Conservation (phyloP, 2,113 vertebrate genomes). For the Nothoprocta pentlandii region DNA sequence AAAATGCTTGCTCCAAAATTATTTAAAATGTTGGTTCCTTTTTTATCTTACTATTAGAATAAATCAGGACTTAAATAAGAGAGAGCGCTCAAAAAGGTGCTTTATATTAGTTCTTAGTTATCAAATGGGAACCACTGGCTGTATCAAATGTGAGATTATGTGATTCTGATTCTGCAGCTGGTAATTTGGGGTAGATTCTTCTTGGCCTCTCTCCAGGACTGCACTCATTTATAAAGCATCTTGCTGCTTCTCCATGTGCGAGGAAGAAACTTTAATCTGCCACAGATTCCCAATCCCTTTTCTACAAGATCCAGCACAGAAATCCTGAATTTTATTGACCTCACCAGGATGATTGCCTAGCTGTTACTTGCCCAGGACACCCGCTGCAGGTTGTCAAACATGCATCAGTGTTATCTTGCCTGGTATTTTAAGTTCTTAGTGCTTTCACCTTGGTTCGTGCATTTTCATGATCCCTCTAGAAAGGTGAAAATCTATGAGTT, state of each 20-base stretch:
- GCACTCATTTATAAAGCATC: neutral
- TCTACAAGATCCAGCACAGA: neutral
- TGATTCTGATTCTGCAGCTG: neutral
- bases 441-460: neutral
- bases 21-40: neutral
- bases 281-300: neutral
- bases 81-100: neutral
- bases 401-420: neutral
- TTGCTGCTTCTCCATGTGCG: neutral
- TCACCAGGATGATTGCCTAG: neutral
- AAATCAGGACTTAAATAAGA: neutral
- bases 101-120: neutral
- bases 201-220: neutral
- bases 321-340: neutral
- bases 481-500: neutral
- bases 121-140: no score
- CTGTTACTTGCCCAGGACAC: neutral
- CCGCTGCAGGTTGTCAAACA: fast-evolving
- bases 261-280: neutral
- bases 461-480: neutral
- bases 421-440: neutral
- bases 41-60: neutral
- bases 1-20: neutral
- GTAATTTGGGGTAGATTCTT: neutral
- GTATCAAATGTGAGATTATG: neutral